These are phyloP conservation scores for Microctenopoma steveboyesi DNA, from an alignment of 2,797 vertebrate species.

Conservation along the genomic window DNA sequence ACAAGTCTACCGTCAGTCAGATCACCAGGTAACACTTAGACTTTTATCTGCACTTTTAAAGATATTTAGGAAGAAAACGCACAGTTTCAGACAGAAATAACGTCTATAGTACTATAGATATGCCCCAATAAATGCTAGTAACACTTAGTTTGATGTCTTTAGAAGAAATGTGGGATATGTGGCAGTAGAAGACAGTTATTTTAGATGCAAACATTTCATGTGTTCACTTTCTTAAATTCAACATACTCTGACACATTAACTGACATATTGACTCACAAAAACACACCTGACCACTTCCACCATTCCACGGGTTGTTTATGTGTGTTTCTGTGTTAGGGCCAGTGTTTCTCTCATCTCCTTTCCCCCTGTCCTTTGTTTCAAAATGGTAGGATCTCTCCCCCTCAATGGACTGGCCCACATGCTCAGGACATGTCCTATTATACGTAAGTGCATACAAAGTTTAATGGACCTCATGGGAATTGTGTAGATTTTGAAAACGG, in stretches of 20 bases:
- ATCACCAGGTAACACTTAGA: constrained; percentile 68
- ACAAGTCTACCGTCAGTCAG: constrained; percentile 85
- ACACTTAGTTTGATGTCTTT: not conserved
- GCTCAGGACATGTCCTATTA: constrained; percentile 82
- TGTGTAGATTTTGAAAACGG: constrained; percentile 14
- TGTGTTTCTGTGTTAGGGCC: too few species aligned
- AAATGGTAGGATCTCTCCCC: constrained; percentile 82
- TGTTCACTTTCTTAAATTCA: not conserved
- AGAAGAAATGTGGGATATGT: too few species aligned
- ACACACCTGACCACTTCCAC: constrained; percentile 12
- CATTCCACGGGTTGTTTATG: too few species aligned
- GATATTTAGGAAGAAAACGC: not conserved
- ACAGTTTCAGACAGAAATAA: not conserved
- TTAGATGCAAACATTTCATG: not conserved
- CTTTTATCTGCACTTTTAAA: not conserved
- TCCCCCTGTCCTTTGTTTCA: constrained; percentile 68
- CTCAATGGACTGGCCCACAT: constrained; percentile 79
- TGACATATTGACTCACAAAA: not conserved
- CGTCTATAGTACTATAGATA: not conserved
- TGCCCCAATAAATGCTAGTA: not conserved
- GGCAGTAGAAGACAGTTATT: not conserved
- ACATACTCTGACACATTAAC: not conserved
- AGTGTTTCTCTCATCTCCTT: constrained; percentile 63
- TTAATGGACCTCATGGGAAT: constrained; percentile 41
- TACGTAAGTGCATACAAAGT: constrained; percentile 78